Evolutionary conservation across 92 coral and sea anemone genomes (phyloP).

Genomic region (Palythoa caribaeorum): DNA sequence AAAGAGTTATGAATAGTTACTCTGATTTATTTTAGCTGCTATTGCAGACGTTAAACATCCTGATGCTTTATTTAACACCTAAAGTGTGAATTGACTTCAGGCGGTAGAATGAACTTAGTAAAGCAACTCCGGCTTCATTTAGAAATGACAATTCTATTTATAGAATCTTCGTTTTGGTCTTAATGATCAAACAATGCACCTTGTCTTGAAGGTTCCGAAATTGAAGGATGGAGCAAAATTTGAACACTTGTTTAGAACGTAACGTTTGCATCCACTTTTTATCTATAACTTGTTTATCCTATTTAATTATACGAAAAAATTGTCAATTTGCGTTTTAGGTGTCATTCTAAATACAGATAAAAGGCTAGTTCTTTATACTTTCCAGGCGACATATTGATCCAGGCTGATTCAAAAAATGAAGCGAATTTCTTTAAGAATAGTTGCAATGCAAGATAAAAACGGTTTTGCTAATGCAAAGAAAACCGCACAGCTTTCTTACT

Average conservation of each 20-base stretch:
- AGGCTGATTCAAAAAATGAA: too few relatives aligned
- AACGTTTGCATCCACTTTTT: background rate
- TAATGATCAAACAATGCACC: background rate
- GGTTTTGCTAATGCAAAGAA: too few relatives aligned
- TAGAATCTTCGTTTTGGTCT: background rate
- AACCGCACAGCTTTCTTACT: too few relatives aligned
- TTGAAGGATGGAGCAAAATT: background rate
- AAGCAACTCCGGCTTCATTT: background rate
- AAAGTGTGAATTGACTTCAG: background rate
- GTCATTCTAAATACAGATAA: background rate
- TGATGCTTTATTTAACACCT: background rate
- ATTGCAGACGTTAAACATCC: background rate
- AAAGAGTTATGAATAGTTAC: background rate
- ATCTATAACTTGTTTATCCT: background rate
- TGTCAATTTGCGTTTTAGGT: background rate
- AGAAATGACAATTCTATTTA: background rate
- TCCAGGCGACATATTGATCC: too few relatives aligned
- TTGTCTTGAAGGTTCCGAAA: background rate
- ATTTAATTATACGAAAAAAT: background rate
- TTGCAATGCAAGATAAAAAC: too few relatives aligned
- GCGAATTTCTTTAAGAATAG: too few relatives aligned
- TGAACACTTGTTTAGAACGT: background rate
- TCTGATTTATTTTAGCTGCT: background rate
- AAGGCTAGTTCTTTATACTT: too few relatives aligned
- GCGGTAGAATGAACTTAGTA: background rate